These are phyloP conservation scores for Eumacrocentrus americanus DNA, from an alignment of 2,888 invertebrate species.

Conservation along the genomic window DNA sequence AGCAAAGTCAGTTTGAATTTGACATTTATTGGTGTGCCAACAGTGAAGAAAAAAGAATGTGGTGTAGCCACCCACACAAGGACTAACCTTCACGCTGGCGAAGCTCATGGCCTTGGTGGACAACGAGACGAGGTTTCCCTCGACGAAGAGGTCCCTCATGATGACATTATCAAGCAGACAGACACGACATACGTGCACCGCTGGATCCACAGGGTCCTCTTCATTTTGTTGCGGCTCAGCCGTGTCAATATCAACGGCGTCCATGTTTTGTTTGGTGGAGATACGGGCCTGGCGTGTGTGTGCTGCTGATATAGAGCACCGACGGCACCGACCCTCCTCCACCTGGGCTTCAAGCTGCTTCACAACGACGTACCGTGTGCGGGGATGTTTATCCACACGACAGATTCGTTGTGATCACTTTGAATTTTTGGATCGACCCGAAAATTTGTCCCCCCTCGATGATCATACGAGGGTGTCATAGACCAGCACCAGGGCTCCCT, in stretches of 20 bases:
- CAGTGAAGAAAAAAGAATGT: constrained; percentile 5
- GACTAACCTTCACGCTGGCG: constrained; percentile 58
- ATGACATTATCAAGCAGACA: constrained; percentile 50
- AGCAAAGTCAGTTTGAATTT: constrained; percentile 16
- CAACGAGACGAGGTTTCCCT: constrained; percentile 46
- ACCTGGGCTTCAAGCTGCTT: too few relatives aligned
- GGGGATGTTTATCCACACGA: neutral
- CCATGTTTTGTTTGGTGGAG: constrained; percentile 56
- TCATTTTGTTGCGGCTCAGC: constrained; percentile 47
- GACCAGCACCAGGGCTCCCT: neutral
- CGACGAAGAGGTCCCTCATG: constrained; percentile 54
- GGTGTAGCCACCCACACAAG: neutral
- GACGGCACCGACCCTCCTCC: constrained; percentile 16
- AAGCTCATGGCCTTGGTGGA: constrained; percentile 57
- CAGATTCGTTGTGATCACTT: neutral
- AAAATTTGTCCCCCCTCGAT: neutral
- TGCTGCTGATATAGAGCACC: too few relatives aligned
- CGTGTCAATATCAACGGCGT: constrained; percentile 57
- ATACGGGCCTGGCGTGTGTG: constrained; percentile 29
- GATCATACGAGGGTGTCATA: neutral
- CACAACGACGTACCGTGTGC: neutral
- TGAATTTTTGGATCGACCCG: neutral
- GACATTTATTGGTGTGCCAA: neutral
- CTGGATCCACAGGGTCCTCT: constrained; percentile 43
- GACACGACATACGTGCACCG: constrained; percentile 53